Evolutionary conservation across 1,140 invertebrate genomes (phyloP), one percentile per base, ranked within the genome.

Genomic region (Drosophila yakuba): DNA sequence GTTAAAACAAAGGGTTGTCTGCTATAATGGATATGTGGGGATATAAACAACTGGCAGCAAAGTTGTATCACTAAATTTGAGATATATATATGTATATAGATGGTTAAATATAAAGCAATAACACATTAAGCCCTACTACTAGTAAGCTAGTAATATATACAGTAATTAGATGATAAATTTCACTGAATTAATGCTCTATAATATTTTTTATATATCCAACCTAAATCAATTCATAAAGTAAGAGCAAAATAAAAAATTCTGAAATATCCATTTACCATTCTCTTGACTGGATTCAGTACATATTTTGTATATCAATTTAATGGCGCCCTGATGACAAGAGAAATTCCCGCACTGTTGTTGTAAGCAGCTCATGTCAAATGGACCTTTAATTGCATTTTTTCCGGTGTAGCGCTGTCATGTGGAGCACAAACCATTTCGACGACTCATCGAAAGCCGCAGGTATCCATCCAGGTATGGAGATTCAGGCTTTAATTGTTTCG

Each of bases 391-490:
- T 2, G 12, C 15, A 66, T 68, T 52, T 68, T 41, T 48, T 17
- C 28, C 64, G 47, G 64, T 68, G 64, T 66, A 68, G 25, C 38
- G 60, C 64, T 54, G 36, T 66, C 47, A 52, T 32, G 60, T 66
- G 64, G 32, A 32, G 64, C 64, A 38, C 64, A 52, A 52, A 10
- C 32, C 60, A 20, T 48, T 89, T 84, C 74, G 73, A 79, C 80
- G 57, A 88, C 75, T 89, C 84, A 89, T 89, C 62, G 56, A 78
- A 76, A 84, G 84, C 84, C 84, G 74, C 84, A 89, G 84, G 80
- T 89, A 75, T 35, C 38, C 41, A 20, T 43, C 14, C 50, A 17
- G 28, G 32, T 39, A 69, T 73, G 74, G 64, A 80, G 71, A 79
- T 86, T 79, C 68, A 73, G 69, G 72, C 39, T 72, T 89, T 89